Percentiles rank a stretch among this genome's conserved stretches.
phyloP scores from a whole-genome alignment of 2,113 vertebrate genomes.

The Motacilla alba region DNA sequence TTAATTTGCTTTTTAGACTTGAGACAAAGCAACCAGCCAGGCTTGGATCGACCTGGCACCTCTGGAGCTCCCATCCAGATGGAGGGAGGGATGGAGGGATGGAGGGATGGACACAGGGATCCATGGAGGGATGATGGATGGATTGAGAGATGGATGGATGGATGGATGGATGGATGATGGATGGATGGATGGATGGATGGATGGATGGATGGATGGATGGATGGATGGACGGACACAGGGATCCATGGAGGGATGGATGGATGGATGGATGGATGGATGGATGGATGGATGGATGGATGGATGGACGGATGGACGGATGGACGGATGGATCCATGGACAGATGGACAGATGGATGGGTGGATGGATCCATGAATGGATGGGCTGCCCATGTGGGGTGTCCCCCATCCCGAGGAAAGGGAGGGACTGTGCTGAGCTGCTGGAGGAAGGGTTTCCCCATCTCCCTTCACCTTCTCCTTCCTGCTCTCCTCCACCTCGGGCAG shows the following conservation, averaged over 20 bases:
- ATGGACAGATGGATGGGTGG: neutral
- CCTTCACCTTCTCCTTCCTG: slow-evolving; percentile 83
- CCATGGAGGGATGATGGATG: no score
- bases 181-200: neutral
- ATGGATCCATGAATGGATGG: neutral
- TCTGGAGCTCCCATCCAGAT: neutral
- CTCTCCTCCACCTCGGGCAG: slow-evolving; percentile 81
- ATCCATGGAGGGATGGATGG: no score
- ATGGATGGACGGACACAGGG: no score
- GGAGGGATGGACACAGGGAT: no score
- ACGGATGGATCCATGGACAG: no score
- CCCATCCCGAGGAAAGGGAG: neutral
- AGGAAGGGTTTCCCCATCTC: neutral
- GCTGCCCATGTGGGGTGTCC: neutral
- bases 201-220: neutral
- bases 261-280: neutral
- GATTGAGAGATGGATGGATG: neutral
- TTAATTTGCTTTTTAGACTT: neutral
- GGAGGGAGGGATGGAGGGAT: neutral
- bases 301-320: neutral
- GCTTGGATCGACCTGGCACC: neutral
- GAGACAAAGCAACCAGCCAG: neutral
- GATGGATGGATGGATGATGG: neutral
- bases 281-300: neutral
- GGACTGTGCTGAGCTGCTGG: rapidly evolving